These are phyloP conservation scores for Eristalis intricaria DNA, from an alignment of 2,888 invertebrate genomes.

Conservation along the genomic window DNA sequence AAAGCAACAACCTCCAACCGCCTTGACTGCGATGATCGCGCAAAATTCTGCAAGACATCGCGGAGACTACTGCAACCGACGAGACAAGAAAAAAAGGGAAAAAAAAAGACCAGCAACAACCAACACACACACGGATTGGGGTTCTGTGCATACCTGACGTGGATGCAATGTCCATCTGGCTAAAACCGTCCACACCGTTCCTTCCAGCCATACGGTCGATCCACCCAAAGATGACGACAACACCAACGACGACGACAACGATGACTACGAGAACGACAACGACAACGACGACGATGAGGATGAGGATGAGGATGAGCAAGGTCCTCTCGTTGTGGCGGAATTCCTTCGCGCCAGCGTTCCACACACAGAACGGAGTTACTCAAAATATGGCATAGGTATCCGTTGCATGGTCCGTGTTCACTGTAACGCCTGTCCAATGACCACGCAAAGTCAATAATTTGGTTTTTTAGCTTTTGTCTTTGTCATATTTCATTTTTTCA, in stretches of 20 bases:
- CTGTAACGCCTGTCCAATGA: slow-evolving; percentile 72
- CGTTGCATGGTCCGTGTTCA: slow-evolving; percentile 69
- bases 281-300: neutral
- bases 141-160: slow-evolving; percentile 64
- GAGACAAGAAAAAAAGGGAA: neutral
- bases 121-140: slow-evolving; percentile 39
- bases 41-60: slow-evolving; percentile 63
- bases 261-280: neutral
- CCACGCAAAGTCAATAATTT: slow-evolving; percentile 73
- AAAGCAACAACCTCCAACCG: neutral
- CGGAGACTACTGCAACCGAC: slow-evolving; percentile 47
- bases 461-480: slow-evolving; percentile 70
- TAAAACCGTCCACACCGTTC: slow-evolving; percentile 42
- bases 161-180: slow-evolving; percentile 67
- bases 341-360: slow-evolving; percentile 41
- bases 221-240: slow-evolving; percentile 17
- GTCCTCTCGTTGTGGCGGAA: slow-evolving; percentile 51
- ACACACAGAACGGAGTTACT: slow-evolving; percentile 53
- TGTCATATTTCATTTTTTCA: slow-evolving; percentile 73
- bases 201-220: slow-evolving; percentile 12
- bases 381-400: slow-evolving; percentile 69
- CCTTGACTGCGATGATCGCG: slow-evolving; percentile 26
- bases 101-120: slow-evolving; percentile 1
- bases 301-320: slow-evolving; percentile 43
- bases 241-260: neutral